Evolutionary conservation across 2,888 invertebrate species (phyloP).

Genomic region (Eretmocerus hayati): DNA sequence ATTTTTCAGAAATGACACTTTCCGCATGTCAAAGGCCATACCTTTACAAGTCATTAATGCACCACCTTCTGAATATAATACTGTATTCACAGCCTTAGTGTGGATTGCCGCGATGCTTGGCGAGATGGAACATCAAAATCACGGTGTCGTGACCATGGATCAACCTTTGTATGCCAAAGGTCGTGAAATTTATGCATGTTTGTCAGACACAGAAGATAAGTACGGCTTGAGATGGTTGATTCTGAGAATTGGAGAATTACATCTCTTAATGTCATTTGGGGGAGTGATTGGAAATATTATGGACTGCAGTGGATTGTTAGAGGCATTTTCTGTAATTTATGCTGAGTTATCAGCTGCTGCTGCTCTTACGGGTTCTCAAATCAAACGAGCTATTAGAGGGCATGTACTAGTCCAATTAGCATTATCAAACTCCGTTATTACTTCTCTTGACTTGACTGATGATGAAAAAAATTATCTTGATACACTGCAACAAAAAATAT

Average conservation of each 20-base stretch:
- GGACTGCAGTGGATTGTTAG: slow-evolving; percentile 41
- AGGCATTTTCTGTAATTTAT: slow-evolving; percentile 25
- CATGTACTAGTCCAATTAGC: slow-evolving; percentile 8
- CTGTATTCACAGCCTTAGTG: slow-evolving; percentile 15
- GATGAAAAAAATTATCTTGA: not conserved
- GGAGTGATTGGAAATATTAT: slow-evolving; percentile 41
- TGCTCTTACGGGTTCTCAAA: slow-evolving; percentile 13
- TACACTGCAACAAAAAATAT: not conserved
- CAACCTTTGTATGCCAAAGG: slow-evolving; percentile 22
- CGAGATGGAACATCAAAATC: slow-evolving; percentile 4
- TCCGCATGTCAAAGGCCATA: slow-evolving; percentile 23
- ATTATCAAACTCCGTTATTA: too few relatives aligned
- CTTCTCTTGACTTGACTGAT: too few relatives aligned
- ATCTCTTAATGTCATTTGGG: slow-evolving; percentile 36
- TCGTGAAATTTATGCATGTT: slow-evolving; percentile 12
- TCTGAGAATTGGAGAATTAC: slow-evolving; percentile 28
- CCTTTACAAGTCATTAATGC: slow-evolving; percentile 20
- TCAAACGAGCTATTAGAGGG: slow-evolving; percentile 8
- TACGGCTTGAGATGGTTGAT: slow-evolving; percentile 9
- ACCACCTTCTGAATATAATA: slow-evolving; percentile 19
- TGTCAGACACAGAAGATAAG: slow-evolving; percentile 4
- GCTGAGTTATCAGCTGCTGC: slow-evolving; percentile 28
- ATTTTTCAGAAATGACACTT: slow-evolving; percentile 3
- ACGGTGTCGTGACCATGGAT: slow-evolving; percentile 19
- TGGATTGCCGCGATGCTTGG: slow-evolving; percentile 10